phyloP scores from a whole-genome alignment of 2,113 vertebrate species.

The Gallinago paraguaiae region DNA sequence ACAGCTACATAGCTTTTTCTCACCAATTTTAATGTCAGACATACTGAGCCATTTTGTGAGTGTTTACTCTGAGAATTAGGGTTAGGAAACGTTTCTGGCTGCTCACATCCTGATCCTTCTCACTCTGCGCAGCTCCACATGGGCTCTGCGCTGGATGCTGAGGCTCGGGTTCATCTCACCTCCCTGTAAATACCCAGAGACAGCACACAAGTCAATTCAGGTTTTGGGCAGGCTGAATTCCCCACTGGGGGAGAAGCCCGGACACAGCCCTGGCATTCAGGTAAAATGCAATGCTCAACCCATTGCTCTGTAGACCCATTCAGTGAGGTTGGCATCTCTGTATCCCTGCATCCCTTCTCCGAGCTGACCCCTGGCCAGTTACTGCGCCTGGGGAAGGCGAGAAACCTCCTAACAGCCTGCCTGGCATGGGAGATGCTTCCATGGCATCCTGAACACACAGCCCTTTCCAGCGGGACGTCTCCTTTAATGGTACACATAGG shows the following conservation, averaged over 20 bases:
- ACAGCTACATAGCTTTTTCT: not conserved
- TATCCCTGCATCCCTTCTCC: not conserved
- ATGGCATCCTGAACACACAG: not conserved
- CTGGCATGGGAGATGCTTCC: not conserved
- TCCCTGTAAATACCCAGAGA: not conserved
- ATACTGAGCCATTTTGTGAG: not conserved
- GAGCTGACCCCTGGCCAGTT: not conserved
- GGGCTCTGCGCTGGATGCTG: not conserved
- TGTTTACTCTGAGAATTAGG: not conserved
- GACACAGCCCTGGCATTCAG: not conserved
- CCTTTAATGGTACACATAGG: not conserved
- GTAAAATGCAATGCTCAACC: not conserved
- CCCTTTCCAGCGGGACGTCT: not conserved
- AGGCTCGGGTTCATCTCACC: not conserved
- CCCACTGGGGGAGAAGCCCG: not conserved
- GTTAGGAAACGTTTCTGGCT: not conserved
- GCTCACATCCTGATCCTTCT: not conserved
- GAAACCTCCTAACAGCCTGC: not conserved
- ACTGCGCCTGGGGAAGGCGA: not conserved
- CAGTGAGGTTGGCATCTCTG: not conserved
- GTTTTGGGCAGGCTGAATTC: not conserved
- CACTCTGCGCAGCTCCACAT: not conserved
- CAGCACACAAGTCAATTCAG: not conserved
- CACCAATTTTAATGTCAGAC: not conserved
- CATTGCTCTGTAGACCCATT: rapidly evolving